These are phyloP conservation scores for Tyrannus savana DNA, from an alignment of 2,113 vertebrate genomes.

Conservation along the genomic window DNA sequence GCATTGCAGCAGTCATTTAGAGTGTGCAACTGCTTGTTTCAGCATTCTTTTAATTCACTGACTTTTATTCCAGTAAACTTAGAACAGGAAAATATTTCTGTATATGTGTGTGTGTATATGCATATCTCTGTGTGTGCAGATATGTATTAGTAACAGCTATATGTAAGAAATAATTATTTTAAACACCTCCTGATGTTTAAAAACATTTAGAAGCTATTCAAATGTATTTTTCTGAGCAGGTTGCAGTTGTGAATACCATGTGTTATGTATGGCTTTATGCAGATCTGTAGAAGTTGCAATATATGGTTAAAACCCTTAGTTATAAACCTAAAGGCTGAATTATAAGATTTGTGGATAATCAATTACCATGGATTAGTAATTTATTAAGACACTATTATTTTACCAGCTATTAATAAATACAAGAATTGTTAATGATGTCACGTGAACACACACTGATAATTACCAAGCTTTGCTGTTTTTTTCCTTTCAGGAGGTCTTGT, in stretches of 20 bases:
- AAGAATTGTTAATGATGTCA: neutral
- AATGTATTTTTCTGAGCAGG: neutral
- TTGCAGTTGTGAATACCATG: neutral
- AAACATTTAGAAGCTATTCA: neutral
- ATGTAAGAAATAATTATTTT: neutral
- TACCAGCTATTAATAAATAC: neutral
- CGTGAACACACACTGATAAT: neutral
- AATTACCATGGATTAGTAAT: neutral
- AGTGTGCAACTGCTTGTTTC: constrained; percentile 18
- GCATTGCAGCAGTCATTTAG: constrained; percentile 9
- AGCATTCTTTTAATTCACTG: constrained; percentile 2
- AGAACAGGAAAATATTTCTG: neutral
- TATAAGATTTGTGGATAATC: neutral
- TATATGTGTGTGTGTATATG: neutral
- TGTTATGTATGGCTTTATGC: neutral
- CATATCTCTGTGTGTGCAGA: rapidly evolving
- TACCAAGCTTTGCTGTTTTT: neutral
- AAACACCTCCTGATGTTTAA: neutral
- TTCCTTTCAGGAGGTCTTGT: neutral
- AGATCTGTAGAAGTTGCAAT: neutral
- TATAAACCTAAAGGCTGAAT: neutral
- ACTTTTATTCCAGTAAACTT: neutral
- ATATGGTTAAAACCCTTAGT: neutral
- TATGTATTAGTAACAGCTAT: neutral
- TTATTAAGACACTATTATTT: neutral